Evolutionary conservation across 2,888 invertebrate species (phyloP).

Genomic region (Lepetodrilus schrolli): DNA sequence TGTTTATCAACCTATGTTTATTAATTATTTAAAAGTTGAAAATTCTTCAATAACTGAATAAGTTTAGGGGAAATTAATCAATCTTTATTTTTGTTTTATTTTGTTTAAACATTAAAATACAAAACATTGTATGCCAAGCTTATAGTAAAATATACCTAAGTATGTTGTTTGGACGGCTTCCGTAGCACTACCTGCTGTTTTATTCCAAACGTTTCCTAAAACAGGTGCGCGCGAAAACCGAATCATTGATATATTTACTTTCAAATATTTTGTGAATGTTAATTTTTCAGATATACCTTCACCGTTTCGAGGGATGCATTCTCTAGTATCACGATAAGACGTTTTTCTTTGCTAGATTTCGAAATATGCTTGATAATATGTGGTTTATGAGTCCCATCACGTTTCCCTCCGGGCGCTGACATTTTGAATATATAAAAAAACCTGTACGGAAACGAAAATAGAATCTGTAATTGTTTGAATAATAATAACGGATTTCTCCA

Average conservation of each 20-base stretch:
- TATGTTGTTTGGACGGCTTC: no score
- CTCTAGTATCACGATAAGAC: conserved; percentile 93
- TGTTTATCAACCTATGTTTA: no score
- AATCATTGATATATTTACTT: no score
- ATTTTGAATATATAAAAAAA: conserved; percentile 33
- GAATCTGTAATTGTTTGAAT: no score
- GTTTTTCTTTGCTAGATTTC: conserved; percentile 88
- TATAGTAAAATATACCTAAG: no score
- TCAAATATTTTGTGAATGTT: neutral
- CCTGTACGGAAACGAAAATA: neutral
- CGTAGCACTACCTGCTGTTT: neutral
- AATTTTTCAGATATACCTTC: conserved; percentile 80
- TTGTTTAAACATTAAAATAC: no score
- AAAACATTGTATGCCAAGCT: no score
- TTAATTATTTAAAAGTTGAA: no score
- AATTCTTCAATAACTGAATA: no score
- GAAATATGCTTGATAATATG: conserved; percentile 79
- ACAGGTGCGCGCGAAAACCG: neutral
- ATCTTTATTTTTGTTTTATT: no score
- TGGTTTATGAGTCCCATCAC: conserved; percentile 31
- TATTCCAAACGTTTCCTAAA: neutral
- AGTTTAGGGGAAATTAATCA: no score
- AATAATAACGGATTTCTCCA: no score
- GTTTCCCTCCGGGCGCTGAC: conserved; percentile 35
- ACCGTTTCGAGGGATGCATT: conserved; percentile 96